Conservation (phyloP, 2,888 invertebrate species). For the Villa cingulata region DNA sequence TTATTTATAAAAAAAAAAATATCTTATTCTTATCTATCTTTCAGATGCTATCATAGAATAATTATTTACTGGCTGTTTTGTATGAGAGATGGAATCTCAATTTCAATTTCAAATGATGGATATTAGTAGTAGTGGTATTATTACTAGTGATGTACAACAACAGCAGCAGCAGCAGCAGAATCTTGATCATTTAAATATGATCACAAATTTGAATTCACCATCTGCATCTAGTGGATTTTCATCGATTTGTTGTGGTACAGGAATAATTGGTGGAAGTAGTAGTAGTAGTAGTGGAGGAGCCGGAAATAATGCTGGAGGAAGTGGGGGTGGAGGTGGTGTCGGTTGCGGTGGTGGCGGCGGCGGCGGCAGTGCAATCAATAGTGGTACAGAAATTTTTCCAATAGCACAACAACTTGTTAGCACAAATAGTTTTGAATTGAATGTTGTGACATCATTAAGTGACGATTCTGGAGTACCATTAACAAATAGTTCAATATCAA, state of each 20-base stretch:
- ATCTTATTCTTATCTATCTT: too few relatives aligned
- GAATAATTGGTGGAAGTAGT: not conserved
- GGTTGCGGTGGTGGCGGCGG: too few relatives aligned
- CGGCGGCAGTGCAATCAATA: not conserved
- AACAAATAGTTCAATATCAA: slow-evolving; percentile 36
- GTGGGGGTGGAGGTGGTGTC: too few relatives aligned
- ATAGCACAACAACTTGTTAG: slow-evolving; percentile 27
- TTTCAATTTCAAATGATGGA: too few relatives aligned
- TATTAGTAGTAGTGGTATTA: too few relatives aligned
- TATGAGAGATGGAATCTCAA: too few relatives aligned
- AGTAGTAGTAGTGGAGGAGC: not conserved
- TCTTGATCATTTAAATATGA: not conserved
- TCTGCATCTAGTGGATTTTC: not conserved
- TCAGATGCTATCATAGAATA: too few relatives aligned
- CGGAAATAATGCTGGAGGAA: not conserved
- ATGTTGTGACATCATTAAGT: slow-evolving; percentile 33
- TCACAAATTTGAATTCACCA: not conserved
- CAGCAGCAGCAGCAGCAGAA: not conserved
- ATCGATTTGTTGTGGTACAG: not conserved
- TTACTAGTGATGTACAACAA: too few relatives aligned
- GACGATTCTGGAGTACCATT: slow-evolving; percentile 36
- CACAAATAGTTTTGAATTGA: slow-evolving; percentile 34
- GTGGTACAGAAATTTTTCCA: not conserved
- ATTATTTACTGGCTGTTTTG: too few relatives aligned
- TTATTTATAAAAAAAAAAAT: too few relatives aligned